Conservation (phyloP, 2,113 vertebrate genomes). For the Onychorhynchus coronatus region DNA sequence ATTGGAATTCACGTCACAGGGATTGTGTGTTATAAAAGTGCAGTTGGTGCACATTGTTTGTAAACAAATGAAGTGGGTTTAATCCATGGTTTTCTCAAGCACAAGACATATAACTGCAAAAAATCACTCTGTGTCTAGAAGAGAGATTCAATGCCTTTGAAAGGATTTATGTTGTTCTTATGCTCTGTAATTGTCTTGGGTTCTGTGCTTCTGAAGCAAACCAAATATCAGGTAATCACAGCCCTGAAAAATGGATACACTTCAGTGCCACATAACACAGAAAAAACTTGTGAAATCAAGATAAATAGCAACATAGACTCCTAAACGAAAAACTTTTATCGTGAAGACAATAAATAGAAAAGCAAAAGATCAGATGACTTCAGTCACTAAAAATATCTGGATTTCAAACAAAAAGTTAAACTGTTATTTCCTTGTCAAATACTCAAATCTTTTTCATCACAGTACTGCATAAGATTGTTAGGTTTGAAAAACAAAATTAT, state of each 20-base stretch:
- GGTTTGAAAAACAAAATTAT: neutral
- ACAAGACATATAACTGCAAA: neutral
- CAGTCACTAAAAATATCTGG: neutral
- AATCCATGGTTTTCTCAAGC: neutral
- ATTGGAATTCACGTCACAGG: neutral
- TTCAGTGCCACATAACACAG: neutral
- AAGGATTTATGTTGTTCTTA: neutral
- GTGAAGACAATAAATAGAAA: neutral
- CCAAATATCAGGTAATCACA: neutral
- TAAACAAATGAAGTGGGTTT: neutral
- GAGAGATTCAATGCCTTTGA: neutral
- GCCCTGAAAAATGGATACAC: neutral
- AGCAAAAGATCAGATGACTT: neutral
- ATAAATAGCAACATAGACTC: neutral
- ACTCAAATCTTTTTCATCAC: neutral
- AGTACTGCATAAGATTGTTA: neutral
- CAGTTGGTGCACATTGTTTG: neutral
- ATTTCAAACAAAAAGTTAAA: neutral
- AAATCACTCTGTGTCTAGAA: neutral
- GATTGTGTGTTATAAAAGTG: neutral
- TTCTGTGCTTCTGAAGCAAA: neutral
- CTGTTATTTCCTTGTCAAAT: neutral
- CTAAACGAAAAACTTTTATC: neutral
- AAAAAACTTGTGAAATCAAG: neutral
- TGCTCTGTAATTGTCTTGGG: neutral